Evolutionary conservation across 2,888 invertebrate species (phyloP), one percentile per base, ranked within the genome.

Genomic region (Gastrophysa polygoni): DNA sequence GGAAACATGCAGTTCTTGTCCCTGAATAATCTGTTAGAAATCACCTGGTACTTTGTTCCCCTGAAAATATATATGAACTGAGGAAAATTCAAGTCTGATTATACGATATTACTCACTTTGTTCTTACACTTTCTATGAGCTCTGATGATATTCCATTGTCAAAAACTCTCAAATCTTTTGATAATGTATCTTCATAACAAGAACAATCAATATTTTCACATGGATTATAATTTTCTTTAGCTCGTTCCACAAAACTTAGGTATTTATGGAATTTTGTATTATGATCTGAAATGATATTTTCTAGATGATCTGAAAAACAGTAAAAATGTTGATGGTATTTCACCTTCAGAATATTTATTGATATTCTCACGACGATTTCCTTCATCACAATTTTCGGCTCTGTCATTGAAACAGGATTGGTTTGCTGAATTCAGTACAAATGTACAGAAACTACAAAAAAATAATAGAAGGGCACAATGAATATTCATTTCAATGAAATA

Each of bases 1-100:
- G 96, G 96, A 81, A 98, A 98, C 87, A 95, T 91, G 74, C 97
- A 98, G 44, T 89, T 87, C 57, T 86, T 85, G 67, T 95, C 90
- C 51, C 97, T 85, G 77, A 93, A 97, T 10, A 98, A 80, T 70
- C 87, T 86, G 52, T 93, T 88, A 73, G 89, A 81, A 63, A 94
- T 89, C 66, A 98, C 90, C 85, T 97, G 92, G 77, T 96, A 96
- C 66, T 87, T 87, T 0, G 89, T 89, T 1, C 91, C 93, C 71
- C 87, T 89, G 71, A 32, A 80, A 74, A 61, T 52, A 7, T 20
- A 21, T 24, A 14, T 7, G 10, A 7, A 16, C 1, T 44, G 2
- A 2, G 8, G 17, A 61, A 57, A 46, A n/a, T 51, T 3, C 8
- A 8, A 24, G 38, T n/a, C n/a, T n/a, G n/a, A n/a, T n/a, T n/a